These are phyloP conservation scores for Marmota monax DNA, from an alignment of 2,113 vertebrate genomes.

Conservation along the genomic window DNA sequence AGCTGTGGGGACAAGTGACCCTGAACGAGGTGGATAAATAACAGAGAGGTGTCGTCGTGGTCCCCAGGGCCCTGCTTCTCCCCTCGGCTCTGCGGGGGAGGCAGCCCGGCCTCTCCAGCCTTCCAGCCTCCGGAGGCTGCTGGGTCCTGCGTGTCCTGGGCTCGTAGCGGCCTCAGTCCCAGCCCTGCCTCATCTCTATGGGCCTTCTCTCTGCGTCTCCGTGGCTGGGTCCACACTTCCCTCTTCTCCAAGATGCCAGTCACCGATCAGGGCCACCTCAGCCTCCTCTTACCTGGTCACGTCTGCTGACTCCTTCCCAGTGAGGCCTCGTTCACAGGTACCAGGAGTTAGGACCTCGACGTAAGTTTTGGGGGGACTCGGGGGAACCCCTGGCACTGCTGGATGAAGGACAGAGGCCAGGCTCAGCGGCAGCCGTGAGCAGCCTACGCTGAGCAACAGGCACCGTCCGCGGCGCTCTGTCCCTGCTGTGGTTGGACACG, in stretches of 20 bases:
- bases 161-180: fast-evolving
- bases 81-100: too few species aligned
- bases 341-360: not conserved
- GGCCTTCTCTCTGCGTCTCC: not conserved
- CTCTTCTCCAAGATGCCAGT: not conserved
- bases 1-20: not conserved
- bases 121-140: fast-evolving
- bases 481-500: too few species aligned
- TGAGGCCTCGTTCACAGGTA: not conserved
- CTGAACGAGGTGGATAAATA: fast-evolving
- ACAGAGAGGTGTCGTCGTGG: not conserved
- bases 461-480: fast-evolving
- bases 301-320: not conserved
- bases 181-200: fast-evolving
- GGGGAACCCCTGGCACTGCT: fast-evolving
- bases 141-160: not conserved
- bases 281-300: not conserved
- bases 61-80: fast-evolving
- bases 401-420: not conserved
- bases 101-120: too few species aligned
- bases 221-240: not conserved
- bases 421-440: too few species aligned
- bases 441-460: too few species aligned
- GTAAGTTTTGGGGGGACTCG: not conserved
- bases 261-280: not conserved